Conservation (phyloP, 2,113 vertebrate genomes). For the Apistogramma diplotaenia region DNA sequence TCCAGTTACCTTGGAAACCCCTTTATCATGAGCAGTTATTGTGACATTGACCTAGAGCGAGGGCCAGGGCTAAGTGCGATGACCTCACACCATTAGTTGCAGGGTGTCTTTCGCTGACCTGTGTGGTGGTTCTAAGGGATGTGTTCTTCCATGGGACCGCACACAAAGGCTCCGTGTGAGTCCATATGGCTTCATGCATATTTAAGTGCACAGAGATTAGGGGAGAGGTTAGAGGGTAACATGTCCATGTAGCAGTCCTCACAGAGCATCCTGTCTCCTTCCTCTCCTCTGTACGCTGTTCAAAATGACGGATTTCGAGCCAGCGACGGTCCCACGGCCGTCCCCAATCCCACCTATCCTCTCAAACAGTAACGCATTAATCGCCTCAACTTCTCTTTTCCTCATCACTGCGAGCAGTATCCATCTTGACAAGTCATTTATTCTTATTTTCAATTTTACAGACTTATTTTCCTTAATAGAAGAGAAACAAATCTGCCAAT, state of each 20-base stretch:
- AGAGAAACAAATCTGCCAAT: constrained; percentile 54
- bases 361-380: constrained; percentile 25
- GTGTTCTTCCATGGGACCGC: neutral
- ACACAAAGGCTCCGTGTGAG: neutral
- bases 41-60: constrained; percentile 68
- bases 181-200: neutral
- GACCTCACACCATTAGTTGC: constrained; percentile 57
- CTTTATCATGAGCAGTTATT: constrained; percentile 57
- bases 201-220: constrained; percentile 1
- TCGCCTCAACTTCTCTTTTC: neutral
- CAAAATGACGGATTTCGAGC: constrained; percentile 6
- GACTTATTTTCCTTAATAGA: constrained; percentile 38
- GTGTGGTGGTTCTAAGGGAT: constrained; percentile 20
- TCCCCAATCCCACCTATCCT: constrained; percentile 29
- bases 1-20: constrained; percentile 54
- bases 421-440: constrained; percentile 50
- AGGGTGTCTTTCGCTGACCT: constrained; percentile 29
- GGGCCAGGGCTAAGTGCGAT: constrained; percentile 46
- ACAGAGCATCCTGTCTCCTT: neutral
- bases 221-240: constrained; percentile 21
- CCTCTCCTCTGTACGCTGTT: neutral
- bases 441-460: constrained; percentile 50
- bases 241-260: constrained; percentile 17
- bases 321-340: neutral
- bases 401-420: constrained; percentile 25